phyloP scores from a whole-genome alignment of 2,113 vertebrate genomes.

The Uria lomvia region DNA sequence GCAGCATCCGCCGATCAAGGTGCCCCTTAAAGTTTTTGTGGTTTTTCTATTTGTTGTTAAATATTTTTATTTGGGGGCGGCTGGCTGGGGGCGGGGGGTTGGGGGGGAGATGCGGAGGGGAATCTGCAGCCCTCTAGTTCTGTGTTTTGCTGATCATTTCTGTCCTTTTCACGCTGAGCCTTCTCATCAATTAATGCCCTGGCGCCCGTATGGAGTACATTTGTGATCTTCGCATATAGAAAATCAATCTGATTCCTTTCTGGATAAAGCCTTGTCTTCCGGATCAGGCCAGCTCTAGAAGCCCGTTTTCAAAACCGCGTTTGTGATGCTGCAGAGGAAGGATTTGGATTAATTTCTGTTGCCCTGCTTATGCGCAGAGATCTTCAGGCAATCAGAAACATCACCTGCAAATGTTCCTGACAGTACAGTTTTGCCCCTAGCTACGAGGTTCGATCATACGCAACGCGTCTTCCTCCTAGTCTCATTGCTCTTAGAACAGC shows the following conservation, averaged over 20 bases:
- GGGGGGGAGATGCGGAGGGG: background rate
- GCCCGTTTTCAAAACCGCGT: background rate
- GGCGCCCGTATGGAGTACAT: background rate
- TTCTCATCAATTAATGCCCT: background rate
- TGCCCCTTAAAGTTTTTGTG: conserved; percentile 42
- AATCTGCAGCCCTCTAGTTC: background rate
- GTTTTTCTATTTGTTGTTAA: conserved; percentile 26
- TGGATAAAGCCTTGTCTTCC: background rate
- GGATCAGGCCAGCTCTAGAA: background rate
- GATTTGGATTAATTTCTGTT: conserved; percentile 21
- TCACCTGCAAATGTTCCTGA: conserved; percentile 52
- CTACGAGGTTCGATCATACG: conserved; percentile 19
- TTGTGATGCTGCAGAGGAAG: background rate
- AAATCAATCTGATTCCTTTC: background rate
- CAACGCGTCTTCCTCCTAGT: background rate
- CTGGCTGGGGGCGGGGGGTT: too few species aligned
- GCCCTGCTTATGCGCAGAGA: background rate
- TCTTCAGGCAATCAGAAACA: conserved; percentile 37
- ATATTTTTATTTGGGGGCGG: background rate
- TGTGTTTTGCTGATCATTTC: background rate
- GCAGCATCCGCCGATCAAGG: conserved; percentile 33
- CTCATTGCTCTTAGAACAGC: background rate
- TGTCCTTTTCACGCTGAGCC: background rate
- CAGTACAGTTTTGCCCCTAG: conserved; percentile 32
- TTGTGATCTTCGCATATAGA: background rate